Evolutionary conservation across 2,888 invertebrate species (phyloP), one percentile per base, ranked within the genome.

Genomic region (Hirtodrosophila cameraria): DNA sequence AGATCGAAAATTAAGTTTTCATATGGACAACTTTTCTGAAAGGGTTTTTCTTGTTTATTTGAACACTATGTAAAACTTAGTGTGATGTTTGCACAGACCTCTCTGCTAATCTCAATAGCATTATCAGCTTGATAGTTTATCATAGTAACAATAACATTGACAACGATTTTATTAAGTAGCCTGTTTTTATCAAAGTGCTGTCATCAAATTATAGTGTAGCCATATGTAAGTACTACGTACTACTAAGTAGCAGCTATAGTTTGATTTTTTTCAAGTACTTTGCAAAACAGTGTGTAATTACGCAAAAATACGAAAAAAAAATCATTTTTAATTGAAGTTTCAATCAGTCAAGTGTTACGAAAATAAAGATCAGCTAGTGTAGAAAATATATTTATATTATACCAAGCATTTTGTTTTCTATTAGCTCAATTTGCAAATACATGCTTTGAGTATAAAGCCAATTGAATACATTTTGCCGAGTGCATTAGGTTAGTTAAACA

Each of bases 111-210:
- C 23, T n/a, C 8, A 8, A 23, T 20, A 1, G 7, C 23, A 23
- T 20, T 63, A 63, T 63, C 54, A 30, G 25, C 7, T n/a, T 1
- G 11, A 18, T 20, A 16, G 33, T 33, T 28, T 48, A 54, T 48
- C 55, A 27, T 28, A 11, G 16, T 6, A 39, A 23, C 36, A 46
- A 50, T 3, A 52, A 53, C 15, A 45, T 31, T 31, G 31, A 49
- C 28, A 12, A 12, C 36, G 36, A 36, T 6, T 41, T 31, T 30
- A 33, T 39, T 49, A 42, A 45, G 43, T 28, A 12, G 6, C n/a
- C n/a, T n/a, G n/a, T n/a, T n/a, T 31, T 13, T 58, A 65, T 71
- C 68, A 8, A 8, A n/a, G n/a, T 16, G 9, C 16, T 41, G 27
- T 23, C 54, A 61, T 66, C 66, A 54, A 54, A 49, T 54, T 49